phyloP scores from a whole-genome alignment of 2,888 invertebrate species.

The Clostera curtula region DNA sequence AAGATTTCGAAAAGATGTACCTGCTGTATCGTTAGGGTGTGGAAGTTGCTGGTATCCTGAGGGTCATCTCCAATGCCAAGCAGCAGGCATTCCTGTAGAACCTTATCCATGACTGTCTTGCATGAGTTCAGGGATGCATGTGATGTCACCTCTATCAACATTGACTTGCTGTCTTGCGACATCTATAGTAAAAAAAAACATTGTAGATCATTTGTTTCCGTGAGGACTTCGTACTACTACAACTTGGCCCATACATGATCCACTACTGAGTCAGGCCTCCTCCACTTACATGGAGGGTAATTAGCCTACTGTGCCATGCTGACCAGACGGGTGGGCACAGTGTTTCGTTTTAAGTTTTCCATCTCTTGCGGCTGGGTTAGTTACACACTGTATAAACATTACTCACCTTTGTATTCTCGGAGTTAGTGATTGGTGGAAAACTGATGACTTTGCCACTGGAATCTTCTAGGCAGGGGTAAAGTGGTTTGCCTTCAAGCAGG shows the following conservation, averaged over 20 bases:
- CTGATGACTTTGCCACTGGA: constrained; percentile 81
- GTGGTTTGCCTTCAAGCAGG: constrained; percentile 81
- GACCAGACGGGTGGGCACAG: no score
- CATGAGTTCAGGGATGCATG: constrained; percentile 78
- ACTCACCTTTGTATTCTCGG: constrained; percentile 83
- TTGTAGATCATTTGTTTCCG: neutral
- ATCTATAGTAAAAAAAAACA: constrained; percentile 63
- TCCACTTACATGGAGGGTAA: no score
- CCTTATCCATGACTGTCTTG: constrained; percentile 78
- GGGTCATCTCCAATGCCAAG: constrained; percentile 64
- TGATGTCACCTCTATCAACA: constrained; percentile 87
- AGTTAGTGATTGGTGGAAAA: constrained; percentile 91
- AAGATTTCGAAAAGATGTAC: constrained; percentile 27
- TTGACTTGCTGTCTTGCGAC: constrained; percentile 76
- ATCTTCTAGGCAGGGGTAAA: constrained; percentile 83
- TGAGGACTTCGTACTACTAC: no score
- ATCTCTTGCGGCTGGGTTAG: no score
- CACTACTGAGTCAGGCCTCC: no score
- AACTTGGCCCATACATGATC: no score
- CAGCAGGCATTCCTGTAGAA: constrained; percentile 78
- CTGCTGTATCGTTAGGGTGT: constrained; percentile 59
- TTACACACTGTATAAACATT: no score
- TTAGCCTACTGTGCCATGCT: no score
- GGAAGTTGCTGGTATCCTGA: constrained; percentile 29
- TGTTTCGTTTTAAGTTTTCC: no score